These are phyloP conservation scores for Hormiphora californensis DNA, from an alignment of 37 sponge, comb jelly and placozoan species.

Conservation along the genomic window DNA sequence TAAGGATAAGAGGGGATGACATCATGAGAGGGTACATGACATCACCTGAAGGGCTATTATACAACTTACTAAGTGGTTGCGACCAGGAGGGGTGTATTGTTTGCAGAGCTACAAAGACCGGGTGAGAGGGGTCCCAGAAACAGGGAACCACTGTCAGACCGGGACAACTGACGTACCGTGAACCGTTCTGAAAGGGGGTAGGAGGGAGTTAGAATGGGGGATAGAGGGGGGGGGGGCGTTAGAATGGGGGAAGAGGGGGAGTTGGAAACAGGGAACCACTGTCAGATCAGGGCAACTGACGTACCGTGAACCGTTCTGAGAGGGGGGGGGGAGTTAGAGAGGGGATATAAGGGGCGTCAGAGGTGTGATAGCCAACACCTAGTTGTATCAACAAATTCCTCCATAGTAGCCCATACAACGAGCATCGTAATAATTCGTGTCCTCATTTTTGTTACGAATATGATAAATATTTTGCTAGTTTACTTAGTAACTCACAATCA, in stretches of 20 bases:
- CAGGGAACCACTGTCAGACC: background rate
- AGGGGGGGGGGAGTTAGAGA: no score
- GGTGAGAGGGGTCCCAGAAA: conserved; percentile 5
- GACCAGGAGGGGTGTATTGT: conserved; percentile 50
- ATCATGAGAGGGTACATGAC: no score
- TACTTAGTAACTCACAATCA: background rate
- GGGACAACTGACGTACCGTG: conserved; percentile 3
- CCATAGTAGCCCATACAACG: no score
- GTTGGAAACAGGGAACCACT: background rate
- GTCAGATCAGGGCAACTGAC: background rate
- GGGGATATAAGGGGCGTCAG: no score
- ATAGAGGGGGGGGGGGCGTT: background rate
- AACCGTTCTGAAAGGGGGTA: conserved; percentile 29
- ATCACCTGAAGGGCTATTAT: no score
- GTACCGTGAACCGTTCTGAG: conserved; percentile 36
- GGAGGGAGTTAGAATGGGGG: background rate
- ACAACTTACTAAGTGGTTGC: background rate
- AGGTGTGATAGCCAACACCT: no score
- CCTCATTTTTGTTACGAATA: no score
- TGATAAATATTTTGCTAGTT: background rate
- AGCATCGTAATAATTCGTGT: no score
- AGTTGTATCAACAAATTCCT: no score
- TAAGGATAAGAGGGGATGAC: no score
- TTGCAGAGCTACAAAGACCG: conserved; percentile 27
- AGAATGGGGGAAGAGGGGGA: background rate